phyloP scores from a whole-genome alignment of 1,140 invertebrate genomes.

The Heliothis subflexa region DNA sequence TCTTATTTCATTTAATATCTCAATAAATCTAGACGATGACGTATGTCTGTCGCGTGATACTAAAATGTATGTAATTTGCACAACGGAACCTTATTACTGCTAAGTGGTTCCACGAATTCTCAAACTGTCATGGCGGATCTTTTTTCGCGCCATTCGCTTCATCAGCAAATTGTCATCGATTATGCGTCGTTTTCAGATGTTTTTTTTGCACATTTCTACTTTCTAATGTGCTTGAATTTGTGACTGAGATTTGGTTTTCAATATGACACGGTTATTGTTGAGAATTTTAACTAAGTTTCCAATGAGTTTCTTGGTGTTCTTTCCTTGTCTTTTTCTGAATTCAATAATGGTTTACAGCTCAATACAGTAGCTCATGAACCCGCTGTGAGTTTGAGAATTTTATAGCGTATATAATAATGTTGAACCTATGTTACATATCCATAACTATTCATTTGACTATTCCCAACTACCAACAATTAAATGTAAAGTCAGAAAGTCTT shows the following conservation, averaged over 20 bases:
- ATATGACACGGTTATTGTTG: background rate
- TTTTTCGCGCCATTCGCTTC: slow-evolving; percentile 9
- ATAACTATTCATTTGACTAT: too few species aligned
- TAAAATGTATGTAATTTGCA: slow-evolving; percentile 69
- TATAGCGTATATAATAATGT: too few species aligned
- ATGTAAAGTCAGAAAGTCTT: too few species aligned
- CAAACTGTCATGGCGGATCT: slow-evolving; percentile 45
- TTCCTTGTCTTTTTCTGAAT: background rate
- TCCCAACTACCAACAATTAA: too few species aligned
- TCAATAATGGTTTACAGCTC: too few species aligned
- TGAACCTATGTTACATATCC: too few species aligned
- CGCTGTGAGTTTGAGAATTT: too few species aligned
- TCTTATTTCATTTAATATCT: slow-evolving; percentile 8
- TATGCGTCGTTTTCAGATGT: slow-evolving; percentile 25
- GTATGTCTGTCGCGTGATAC: background rate
- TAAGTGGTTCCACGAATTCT: slow-evolving; percentile 71
- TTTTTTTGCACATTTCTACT: slow-evolving; percentile 20
- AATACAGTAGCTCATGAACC: too few species aligned
- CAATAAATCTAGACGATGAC: slow-evolving; percentile 13
- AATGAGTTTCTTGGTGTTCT: background rate
- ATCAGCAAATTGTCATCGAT: slow-evolving; percentile 49
- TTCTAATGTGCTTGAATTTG: slow-evolving; percentile 16
- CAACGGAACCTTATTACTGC: slow-evolving; percentile 64
- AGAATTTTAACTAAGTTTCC: background rate
- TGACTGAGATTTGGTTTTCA: background rate